Conservation (phyloP, 2,797 vertebrate genomes). For the Oryzias sinensis region DNA sequence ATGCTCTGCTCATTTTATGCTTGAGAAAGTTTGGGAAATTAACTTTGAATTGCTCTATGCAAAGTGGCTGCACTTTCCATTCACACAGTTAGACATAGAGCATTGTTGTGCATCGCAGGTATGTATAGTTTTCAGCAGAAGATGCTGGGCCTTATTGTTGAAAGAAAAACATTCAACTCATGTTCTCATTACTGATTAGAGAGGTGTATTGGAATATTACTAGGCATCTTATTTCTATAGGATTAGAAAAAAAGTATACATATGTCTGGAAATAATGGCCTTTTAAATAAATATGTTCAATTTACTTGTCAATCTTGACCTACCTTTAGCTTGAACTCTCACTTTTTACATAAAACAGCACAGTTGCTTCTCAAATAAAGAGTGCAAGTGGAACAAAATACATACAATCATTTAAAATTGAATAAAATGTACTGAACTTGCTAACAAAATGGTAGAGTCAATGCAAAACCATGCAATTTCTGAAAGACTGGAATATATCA, state of each 20-base stretch:
- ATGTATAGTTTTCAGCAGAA: slow-evolving; percentile 42
- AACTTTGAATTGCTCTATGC: slow-evolving; percentile 75
- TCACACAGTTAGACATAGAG: slow-evolving; percentile 55
- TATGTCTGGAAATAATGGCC: too few relatives aligned
- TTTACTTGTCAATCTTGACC: too few relatives aligned
- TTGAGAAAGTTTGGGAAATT: slow-evolving; percentile 76
- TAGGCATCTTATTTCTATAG: slow-evolving; percentile 22
- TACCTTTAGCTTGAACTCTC: too few relatives aligned
- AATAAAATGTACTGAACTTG: too few relatives aligned
- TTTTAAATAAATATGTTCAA: too few relatives aligned
- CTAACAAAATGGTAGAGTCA: too few relatives aligned
- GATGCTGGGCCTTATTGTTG: slow-evolving; percentile 33
- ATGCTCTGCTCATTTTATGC: slow-evolving; percentile 75
- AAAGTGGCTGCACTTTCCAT: slow-evolving; percentile 66
- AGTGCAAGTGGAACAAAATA: too few relatives aligned
- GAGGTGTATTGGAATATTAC: slow-evolving; percentile 27
- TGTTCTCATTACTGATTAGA: slow-evolving; percentile 49
- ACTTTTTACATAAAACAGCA: too few relatives aligned
- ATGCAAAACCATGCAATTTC: too few relatives aligned
- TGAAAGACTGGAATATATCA: too few relatives aligned
- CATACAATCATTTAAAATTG: too few relatives aligned
- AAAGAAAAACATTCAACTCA: slow-evolving; percentile 54
- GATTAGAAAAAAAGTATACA: slow-evolving; percentile 39
- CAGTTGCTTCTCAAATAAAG: too few relatives aligned
- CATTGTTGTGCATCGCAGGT: slow-evolving; percentile 59